These are phyloP conservation scores for Rhodeus uyekii DNA, from an alignment of 2,797 vertebrate genomes.

Conservation along the genomic window DNA sequence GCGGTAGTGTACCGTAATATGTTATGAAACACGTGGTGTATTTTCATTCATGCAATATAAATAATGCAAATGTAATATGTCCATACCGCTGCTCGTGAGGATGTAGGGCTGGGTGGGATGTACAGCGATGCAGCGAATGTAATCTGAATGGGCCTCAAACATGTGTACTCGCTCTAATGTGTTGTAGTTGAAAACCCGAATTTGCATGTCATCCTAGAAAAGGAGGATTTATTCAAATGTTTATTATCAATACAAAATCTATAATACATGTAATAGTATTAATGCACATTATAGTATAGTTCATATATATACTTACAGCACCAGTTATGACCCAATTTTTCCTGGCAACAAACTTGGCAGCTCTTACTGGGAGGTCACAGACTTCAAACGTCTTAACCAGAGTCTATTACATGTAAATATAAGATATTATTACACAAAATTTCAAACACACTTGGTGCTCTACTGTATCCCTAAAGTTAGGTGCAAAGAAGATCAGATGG, in stretches of 20 bases:
- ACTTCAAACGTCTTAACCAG: slow-evolving; percentile 99
- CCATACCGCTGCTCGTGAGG: slow-evolving; percentile 94
- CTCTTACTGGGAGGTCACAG: slow-evolving; percentile 94
- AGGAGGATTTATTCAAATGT: neutral
- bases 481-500: neutral
- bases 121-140: slow-evolving; percentile 97
- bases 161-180: slow-evolving; percentile 96
- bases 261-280: neutral
- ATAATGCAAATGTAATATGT: neutral
- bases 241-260: neutral
- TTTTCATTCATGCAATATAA: neutral
- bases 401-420: slow-evolving; percentile 74
- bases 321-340: slow-evolving; percentile 99
- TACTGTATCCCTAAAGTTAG: neutral
- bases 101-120: slow-evolving; percentile 98
- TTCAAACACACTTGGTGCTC: neutral
- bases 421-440: neutral
- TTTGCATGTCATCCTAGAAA: slow-evolving; percentile 96
- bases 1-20: neutral
- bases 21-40: neutral
- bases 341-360: slow-evolving; percentile 95
- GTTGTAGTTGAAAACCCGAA: slow-evolving; percentile 97
- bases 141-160: slow-evolving; percentile 98
- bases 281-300: neutral
- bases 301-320: slow-evolving; percentile 82